Percentiles rank a stretch among this genome's conserved stretches.
Conservation (phyloP, 2,888 invertebrate species). For the Flexamia atlantica region DNA sequence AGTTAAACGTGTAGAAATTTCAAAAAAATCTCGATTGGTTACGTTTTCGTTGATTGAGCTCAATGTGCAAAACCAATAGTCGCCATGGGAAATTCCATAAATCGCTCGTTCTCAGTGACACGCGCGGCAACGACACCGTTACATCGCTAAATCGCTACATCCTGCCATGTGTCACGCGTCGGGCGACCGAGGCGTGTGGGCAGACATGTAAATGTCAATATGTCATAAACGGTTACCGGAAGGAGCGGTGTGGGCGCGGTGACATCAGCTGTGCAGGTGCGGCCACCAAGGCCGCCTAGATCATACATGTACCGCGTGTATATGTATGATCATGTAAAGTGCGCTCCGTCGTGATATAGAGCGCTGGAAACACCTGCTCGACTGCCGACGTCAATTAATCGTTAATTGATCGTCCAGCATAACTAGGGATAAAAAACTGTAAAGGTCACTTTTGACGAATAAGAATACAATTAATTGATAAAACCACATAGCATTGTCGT, state of each 20-base stretch:
- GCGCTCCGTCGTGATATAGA: background rate
- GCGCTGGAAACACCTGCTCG: slow-evolving; percentile 1
- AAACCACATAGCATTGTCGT: too few relatives aligned
- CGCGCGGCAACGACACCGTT: background rate
- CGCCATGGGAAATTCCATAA: too few relatives aligned
- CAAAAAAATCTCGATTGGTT: too few relatives aligned
- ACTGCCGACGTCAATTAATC: background rate
- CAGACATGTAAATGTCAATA: slow-evolving; percentile 55
- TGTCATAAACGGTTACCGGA: slow-evolving; percentile 54
- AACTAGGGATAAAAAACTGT: too few relatives aligned
- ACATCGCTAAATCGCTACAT: too few relatives aligned
- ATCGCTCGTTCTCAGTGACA: background rate
- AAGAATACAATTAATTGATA: too few relatives aligned
- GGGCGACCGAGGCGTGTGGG: background rate
- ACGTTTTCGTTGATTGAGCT: too few relatives aligned
- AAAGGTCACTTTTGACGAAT: too few relatives aligned
- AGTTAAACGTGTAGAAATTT: too few relatives aligned
- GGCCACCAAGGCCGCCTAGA: slow-evolving; percentile 28
- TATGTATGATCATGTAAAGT: background rate
- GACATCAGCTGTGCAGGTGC: slow-evolving; percentile 52
- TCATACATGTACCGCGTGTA: slow-evolving; percentile 6
- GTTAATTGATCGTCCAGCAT: too few relatives aligned
- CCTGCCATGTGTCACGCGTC: slow-evolving; percentile 13
- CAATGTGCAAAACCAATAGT: too few relatives aligned
- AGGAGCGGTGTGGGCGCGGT: background rate